Conservation (phyloP, 2,113 vertebrate species). For the Chlamydotis undulata region DNA sequence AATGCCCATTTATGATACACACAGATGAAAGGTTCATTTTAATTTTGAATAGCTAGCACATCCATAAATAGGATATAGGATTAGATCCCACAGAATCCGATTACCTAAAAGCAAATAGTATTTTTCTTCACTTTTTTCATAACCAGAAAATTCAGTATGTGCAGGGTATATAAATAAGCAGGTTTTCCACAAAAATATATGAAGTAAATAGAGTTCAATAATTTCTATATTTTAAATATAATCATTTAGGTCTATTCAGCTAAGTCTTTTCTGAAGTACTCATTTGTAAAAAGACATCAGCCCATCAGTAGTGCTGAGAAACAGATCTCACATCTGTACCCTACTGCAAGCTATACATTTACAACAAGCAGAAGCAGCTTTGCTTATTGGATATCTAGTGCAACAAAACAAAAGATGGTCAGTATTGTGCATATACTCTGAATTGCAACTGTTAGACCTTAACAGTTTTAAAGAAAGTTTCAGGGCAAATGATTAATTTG, state of each 20-base stretch:
- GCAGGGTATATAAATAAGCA: slow-evolving; percentile 48
- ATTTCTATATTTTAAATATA: slow-evolving; percentile 21
- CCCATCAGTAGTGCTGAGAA: neutral
- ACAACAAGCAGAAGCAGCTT: neutral
- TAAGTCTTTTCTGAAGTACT: slow-evolving; percentile 13
- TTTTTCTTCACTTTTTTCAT: slow-evolving; percentile 75
- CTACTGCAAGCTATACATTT: neutral
- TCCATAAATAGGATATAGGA: slow-evolving; percentile 91
- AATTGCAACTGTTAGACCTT: neutral
- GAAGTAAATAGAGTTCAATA: neutral
- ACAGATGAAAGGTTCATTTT: slow-evolving; percentile 94
- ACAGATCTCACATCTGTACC: neutral
- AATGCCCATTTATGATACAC: slow-evolving; percentile 93
- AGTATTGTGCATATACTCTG: neutral
- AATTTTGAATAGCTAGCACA: slow-evolving; percentile 91
- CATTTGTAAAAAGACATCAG: neutral
- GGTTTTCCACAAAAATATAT: slow-evolving; percentile 8
- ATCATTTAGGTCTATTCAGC: neutral
- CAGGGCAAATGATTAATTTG: neutral
- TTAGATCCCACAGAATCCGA: slow-evolving; percentile 92
- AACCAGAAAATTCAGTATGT: slow-evolving; percentile 41
- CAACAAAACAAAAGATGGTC: neutral
- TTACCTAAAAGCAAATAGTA: slow-evolving; percentile 88
- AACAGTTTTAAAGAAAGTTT: neutral
- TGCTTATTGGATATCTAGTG: neutral